Percentiles rank a stretch among this genome's conserved stretches.
Conservation (phyloP, 2,797 vertebrate genomes). For the Ceryle rudis region DNA sequence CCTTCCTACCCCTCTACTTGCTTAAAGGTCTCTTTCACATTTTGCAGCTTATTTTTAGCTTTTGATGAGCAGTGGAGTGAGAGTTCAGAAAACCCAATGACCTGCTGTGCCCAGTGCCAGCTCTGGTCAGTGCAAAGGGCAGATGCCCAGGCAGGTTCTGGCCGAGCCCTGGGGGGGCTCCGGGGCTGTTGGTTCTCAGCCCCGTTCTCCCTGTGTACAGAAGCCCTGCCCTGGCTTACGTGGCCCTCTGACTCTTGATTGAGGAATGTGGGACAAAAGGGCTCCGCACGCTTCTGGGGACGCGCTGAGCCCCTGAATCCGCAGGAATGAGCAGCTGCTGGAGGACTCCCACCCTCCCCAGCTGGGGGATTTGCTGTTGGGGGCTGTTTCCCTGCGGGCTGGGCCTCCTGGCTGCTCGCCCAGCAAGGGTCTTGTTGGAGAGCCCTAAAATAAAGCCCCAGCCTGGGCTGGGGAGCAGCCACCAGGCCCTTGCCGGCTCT, state of each 20-base stretch:
- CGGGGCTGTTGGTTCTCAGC: background rate
- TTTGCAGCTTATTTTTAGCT: background rate
- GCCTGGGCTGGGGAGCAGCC: background rate
- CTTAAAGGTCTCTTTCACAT: background rate
- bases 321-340: fast-evolving
- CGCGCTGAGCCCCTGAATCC: fast-evolving
- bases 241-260: fast-evolving
- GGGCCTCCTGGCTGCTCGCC: background rate
- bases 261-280: background rate
- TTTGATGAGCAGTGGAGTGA: fast-evolving
- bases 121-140: fast-evolving
- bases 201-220: background rate
- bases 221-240: background rate
- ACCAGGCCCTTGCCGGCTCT: fast-evolving
- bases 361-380: fast-evolving
- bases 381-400: background rate
- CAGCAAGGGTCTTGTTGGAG: background rate
- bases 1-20: fast-evolving
- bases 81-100: background rate
- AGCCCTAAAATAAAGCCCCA: background rate
- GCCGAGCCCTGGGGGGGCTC: background rate
- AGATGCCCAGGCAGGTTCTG: fast-evolving
- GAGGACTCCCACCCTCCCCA: background rate
- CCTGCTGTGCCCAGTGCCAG: background rate
- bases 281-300: fast-evolving